Evolutionary conservation across 2,113 vertebrate species (phyloP).

Genomic region (Stomatorhinus ivindoensis): DNA sequence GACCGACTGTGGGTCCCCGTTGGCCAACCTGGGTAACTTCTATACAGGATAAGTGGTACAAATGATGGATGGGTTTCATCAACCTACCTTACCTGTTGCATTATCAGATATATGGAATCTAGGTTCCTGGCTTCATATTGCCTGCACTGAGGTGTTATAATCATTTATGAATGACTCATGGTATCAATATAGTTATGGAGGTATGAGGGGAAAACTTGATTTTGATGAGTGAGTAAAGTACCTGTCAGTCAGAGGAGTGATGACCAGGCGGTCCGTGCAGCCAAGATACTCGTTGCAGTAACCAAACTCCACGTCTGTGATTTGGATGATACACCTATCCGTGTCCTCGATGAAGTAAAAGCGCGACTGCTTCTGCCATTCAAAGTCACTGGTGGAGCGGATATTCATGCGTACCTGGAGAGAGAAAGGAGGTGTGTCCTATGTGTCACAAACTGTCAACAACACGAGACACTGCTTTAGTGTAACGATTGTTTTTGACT

Average conservation of each 20-base stretch:
- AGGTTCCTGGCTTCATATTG: background rate
- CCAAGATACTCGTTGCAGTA: constrained; percentile 90
- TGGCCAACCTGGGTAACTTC: background rate
- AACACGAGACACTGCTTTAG: background rate
- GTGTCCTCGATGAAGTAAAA: constrained; percentile 81
- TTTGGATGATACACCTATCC: constrained; percentile 68
- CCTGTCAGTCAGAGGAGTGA: constrained; percentile 87
- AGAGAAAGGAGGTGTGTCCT: background rate
- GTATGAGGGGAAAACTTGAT: background rate
- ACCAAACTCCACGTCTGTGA: constrained; percentile 83
- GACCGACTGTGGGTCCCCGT: background rate
- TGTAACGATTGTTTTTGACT: background rate
- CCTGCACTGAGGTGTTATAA: background rate
- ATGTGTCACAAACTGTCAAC: background rate
- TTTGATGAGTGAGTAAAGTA: constrained; percentile 25
- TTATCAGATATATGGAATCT: background rate
- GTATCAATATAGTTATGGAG: background rate
- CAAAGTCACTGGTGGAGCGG: constrained; percentile 68
- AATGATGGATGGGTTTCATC: background rate
- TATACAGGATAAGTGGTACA: background rate
- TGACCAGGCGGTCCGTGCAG: constrained; percentile 84
- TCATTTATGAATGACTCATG: background rate
- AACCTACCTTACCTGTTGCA: background rate
- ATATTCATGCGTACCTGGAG: constrained; percentile 76
- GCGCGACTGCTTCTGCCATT: constrained; percentile 84